Evolutionary conservation across 2,888 invertebrate species (phyloP), one percentile per base, ranked within the genome.

Genomic region (Latheticus oryzae): DNA sequence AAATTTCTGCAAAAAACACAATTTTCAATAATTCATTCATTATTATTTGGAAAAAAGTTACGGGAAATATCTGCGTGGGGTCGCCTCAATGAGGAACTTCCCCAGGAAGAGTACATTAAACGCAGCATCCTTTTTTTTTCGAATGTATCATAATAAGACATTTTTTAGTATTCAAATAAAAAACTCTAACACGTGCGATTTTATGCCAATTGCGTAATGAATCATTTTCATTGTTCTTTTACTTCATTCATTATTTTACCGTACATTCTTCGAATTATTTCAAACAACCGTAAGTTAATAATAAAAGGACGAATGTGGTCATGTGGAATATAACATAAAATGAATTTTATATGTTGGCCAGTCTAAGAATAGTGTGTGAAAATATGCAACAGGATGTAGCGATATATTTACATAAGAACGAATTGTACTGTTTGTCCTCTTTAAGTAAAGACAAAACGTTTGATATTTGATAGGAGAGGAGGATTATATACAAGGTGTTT

Each of bases 1-100:
- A 99, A 82, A 77, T 95, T 97, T 80, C 97, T 94, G 84, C 66
- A 82, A 81, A 65, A 73, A 69, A 8, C 8, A n/a, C 35, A 26
- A 8, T 37, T 17, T 16, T 16, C 13, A 28, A 45, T n/a, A n/a
- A n/a, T n/a, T n/a, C n/a, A n/a, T n/a, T n/a, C n/a, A n/a, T n/a
- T n/a, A n/a, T n/a, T n/a, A 32, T 55, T 48, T 23, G 24, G 45
- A 30, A 52, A n/a, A n/a, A 58, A 42, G 19, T 54, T 54, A 59
- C 58, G 60, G 61, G 57, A 58, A 60, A 51, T 50, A 54, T 63
- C 53, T 60, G 60, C 60, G 62, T 62, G 64, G 62, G 67, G 65
- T 57, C 56, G 54, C 58, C 40, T 56, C 65, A 70, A 70, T 71
- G 69, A 71, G 71, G 71, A 71, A 64, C 69, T 71, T 71, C 71